A percentile compares a stretch with the other conserved stretches of the same genome.
phyloP scores from a whole-genome alignment of 2,888 invertebrate genomes.

The Lasioglossum leucozonium region DNA sequence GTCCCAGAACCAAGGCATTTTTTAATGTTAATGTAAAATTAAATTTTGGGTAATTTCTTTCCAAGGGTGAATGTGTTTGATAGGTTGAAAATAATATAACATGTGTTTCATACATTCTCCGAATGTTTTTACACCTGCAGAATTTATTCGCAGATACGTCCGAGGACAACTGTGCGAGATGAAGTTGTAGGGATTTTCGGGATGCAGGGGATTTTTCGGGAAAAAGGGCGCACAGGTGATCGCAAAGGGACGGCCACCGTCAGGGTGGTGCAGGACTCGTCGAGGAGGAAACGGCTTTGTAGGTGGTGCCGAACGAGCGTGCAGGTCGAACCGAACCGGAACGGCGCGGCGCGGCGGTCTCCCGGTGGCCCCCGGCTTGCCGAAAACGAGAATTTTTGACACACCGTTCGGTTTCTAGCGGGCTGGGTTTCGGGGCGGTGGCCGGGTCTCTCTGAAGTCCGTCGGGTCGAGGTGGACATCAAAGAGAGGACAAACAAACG shows the following conservation, averaged over 20 bases:
- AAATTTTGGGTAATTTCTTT: too few relatives aligned
- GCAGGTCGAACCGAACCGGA: not conserved
- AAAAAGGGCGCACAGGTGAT: not conserved
- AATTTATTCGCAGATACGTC: too few relatives aligned
- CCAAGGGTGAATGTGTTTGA: too few relatives aligned
- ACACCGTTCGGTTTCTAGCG: conserved; percentile 57
- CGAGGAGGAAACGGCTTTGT: conserved; percentile 24
- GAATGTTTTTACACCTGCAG: too few relatives aligned
- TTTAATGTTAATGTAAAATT: too few relatives aligned
- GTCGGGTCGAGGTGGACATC: conserved; percentile 79
- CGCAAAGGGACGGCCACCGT: conserved; percentile 11
- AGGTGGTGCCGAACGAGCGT: not conserved
- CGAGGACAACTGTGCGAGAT: not conserved
- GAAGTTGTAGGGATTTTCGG: not conserved
- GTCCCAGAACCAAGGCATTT: too few relatives aligned
- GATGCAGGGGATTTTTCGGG: not conserved
- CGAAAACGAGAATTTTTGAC: conserved; percentile 67
- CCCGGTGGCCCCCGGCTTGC: conserved; percentile 30
- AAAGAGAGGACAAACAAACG: conserved; percentile 83
- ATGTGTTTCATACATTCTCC: too few relatives aligned
- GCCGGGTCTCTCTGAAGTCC: conserved; percentile 76
- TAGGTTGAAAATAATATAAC: too few relatives aligned
- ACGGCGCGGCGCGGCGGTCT: not conserved
- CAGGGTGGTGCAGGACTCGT: conserved; percentile 1
- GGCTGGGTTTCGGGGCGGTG: conserved; percentile 43